Evolutionary conservation across 2,888 invertebrate genomes (phyloP), one percentile per base, ranked within the genome.

Genomic region (Watsonalla binaria): DNA sequence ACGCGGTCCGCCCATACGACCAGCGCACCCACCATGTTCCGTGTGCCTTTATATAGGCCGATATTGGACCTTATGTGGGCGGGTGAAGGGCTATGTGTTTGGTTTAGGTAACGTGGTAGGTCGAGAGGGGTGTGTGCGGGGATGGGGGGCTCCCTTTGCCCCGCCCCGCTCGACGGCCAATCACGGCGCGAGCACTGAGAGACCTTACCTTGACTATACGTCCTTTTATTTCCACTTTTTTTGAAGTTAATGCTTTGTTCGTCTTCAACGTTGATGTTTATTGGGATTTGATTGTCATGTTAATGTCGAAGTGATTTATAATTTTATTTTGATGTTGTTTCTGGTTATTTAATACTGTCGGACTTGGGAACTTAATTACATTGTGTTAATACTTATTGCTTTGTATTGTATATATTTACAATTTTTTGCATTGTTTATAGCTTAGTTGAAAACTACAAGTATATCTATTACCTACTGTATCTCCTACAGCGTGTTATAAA

Each of bases 1-100:
- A 67, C 77, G 75, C 80, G 88, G 80, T 88, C 87, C 90, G 90
- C 90, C 90, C 89, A 90, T 90, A 85, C 77, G 77, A 82, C 86
- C 86, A 86, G 86, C 80, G 74, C 72, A 68, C 61, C 67, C 68
- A 64, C 86, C 78, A 86, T 68, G 59, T 66, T 72, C 66, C 58
- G 59, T 55, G 61, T 72, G 74, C 73, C 69, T 56, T 52, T 63
- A 55, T 51, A 46, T 39, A 66, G 66, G 52, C 52, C 56, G n/a
- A 86, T 74, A 69, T 53, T 66, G 52, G 60, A 81, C 84, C 72
- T 70, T 86, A 81, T 35, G 0, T 0, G 8, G 0, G 48, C 0
- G 9, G 0, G 0, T 59, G 75, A 84, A 74, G 73, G 74, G 72
- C 68, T 52, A 79, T 74, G 73, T 76, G 77, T 60, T 64, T 66